Base-by-base conservation (phyloP, 2,797 vertebrate genomes). In the Psittacula derbiana region DNA sequence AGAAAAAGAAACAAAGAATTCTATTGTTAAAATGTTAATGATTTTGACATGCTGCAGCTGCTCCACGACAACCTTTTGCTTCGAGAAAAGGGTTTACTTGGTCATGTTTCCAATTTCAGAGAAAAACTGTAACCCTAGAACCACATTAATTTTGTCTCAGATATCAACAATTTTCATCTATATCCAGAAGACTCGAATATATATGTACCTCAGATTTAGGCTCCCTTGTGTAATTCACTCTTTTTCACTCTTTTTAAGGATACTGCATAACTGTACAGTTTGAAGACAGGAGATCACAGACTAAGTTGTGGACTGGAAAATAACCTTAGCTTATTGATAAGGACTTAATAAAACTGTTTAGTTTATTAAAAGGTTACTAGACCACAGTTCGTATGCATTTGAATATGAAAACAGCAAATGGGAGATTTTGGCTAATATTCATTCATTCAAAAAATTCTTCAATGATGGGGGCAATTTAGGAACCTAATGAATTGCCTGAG, bases 21-120 rank as follows among this genome's bases (percentile, higher is more conserved):
- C 19, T 55, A 16, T 40, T 92, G 69, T 80, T 41, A 80, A 90
- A 80, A 79, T 65, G n/a, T 27, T 55, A n/a, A 72, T 36, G 47
- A n/a, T 61, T 94, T 86, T 52, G 36, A 57, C 14, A 36, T 43
- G 8, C 23, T 74, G 24, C 21, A 72, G 57, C n/a, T 88, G 53
- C n/a, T 91, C 12, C 66, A 84, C 8, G 13, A 57, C 70, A 93
- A 53, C 21, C 28, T 86, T 88, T 86, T 93, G 52, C 24, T 86
- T 75, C 46, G 18, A 41, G 44, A 64, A 64, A 86, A 70, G 10
- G 17, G 49, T 80, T 85, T 91, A 53, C 25, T 60, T 79, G 11
- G 10, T 64, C 12, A 3, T 16, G 10, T 79, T 88, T 65, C 49
- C 50, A 40, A 38, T 65, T 91, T 93, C 70, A 72, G n/a, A 88